Conservation (phyloP, 1,140 invertebrate genomes). For the Pogonus chalceus region DNA sequence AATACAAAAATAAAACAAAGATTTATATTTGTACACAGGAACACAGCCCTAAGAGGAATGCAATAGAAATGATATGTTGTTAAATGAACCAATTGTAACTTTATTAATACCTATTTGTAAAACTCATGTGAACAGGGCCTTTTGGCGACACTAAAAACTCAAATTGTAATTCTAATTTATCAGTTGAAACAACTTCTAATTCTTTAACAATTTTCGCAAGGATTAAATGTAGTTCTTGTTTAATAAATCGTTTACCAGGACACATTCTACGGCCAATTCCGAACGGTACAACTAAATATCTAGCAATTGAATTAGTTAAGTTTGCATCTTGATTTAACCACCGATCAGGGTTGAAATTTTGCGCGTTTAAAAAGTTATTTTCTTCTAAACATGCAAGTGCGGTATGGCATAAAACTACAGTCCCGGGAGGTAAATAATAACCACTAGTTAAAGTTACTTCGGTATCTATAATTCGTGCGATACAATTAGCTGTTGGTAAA, state of each 20-base stretch:
- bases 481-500: conserved; percentile 70
- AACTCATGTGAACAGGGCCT: conserved; percentile 53
- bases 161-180: conserved; percentile 60
- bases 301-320: conserved; percentile 36
- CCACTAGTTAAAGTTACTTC: conserved; percentile 66
- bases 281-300: conserved; percentile 71
- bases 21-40: no score
- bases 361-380: conserved; percentile 66
- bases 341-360: conserved; percentile 67
- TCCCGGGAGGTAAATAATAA: conserved; percentile 69
- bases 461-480: conserved; percentile 68
- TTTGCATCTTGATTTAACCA: conserved; percentile 54
- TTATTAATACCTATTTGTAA: conserved; percentile 41
- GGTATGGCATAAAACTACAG: conserved; percentile 75
- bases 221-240: conserved; percentile 63
- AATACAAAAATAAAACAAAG: no score
- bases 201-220: conserved; percentile 62
- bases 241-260: conserved; percentile 72
- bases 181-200: conserved; percentile 55
- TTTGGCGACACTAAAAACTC: conserved; percentile 68
- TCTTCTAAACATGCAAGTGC: conserved; percentile 69
- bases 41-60: no score
- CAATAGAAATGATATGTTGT: no score
- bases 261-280: conserved; percentile 74
- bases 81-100: no score